These are phyloP conservation scores for Syngnathus scovelli DNA, from an alignment of 2,113 vertebrate genomes.

Conservation along the genomic window DNA sequence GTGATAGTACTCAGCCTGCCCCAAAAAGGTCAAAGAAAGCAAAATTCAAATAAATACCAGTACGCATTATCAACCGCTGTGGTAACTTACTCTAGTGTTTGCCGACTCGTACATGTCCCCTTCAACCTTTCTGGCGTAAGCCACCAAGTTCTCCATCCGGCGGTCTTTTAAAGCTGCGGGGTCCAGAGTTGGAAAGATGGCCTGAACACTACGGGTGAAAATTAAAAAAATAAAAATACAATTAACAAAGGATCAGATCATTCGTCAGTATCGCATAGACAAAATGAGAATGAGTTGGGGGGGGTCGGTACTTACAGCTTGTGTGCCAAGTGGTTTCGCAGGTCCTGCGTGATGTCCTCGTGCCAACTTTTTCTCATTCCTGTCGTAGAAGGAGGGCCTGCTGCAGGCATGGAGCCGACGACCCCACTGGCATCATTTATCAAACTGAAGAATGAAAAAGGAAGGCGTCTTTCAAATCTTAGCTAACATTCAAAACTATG, in stretches of 20 bases:
- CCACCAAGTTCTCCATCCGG: conserved; percentile 96
- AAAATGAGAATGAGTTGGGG: too few relatives aligned
- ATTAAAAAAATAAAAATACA: neutral
- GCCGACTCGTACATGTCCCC: conserved; percentile 98
- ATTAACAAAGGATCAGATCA: neutral
- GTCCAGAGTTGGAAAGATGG: conserved; percentile 97
- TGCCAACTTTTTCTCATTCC: conserved; percentile 95
- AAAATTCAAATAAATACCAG: neutral
- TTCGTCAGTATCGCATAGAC: neutral
- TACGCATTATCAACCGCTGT: neutral
- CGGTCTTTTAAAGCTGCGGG: conserved; percentile 94
- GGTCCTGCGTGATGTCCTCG: conserved; percentile 93
- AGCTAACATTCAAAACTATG: too few relatives aligned
- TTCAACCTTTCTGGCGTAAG: conserved; percentile 95
- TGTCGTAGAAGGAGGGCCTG: too few relatives aligned
- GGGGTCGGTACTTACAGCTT: too few relatives aligned
- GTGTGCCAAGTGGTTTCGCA: conserved; percentile 92
- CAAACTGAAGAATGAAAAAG: too few relatives aligned
- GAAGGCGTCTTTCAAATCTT: too few relatives aligned
- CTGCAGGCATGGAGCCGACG: too few relatives aligned
- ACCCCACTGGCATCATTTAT: too few relatives aligned
- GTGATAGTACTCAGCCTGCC: conserved; percentile 93
- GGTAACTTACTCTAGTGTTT: conserved; percentile 82
- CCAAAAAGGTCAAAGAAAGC: neutral
- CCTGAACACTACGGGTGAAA: conserved; percentile 80